phyloP scores from a whole-genome alignment of 2,113 vertebrate species.

The Notechis scutatus region DNA sequence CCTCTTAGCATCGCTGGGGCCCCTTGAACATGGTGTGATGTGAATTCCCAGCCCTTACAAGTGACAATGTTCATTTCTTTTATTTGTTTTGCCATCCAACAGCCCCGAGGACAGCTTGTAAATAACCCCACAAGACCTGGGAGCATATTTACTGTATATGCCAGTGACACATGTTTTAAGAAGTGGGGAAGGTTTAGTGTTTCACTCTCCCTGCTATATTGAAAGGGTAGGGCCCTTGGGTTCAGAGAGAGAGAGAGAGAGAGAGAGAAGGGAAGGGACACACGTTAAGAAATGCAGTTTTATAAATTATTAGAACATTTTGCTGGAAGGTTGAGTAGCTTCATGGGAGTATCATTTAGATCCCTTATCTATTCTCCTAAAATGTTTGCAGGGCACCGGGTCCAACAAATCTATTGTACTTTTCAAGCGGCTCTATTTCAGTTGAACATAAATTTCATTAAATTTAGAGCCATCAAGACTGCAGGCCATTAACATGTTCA shows the following conservation, averaged over 20 bases:
- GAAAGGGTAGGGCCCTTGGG: slow-evolving; percentile 3
- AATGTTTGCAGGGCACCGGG: not conserved
- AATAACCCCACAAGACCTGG: slow-evolving; percentile 7
- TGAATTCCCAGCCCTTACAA: not conserved
- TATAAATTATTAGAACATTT: slow-evolving; percentile 6
- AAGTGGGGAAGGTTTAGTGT: not conserved
- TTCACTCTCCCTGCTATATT: not conserved
- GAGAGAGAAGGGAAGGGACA: not conserved
- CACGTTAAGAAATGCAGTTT: not conserved
- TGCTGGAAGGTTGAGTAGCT: not conserved
- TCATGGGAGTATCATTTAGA: not conserved
- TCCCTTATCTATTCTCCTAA: not conserved
- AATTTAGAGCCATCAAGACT: not conserved
- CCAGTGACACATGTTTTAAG: not conserved
- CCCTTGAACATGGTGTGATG: not conserved
- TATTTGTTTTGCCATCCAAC: not conserved
- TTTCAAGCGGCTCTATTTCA: too few species aligned
- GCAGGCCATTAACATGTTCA: not conserved
- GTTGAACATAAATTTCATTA: not conserved
- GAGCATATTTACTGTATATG: slow-evolving; percentile 10
- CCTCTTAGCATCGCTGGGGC: too few species aligned
- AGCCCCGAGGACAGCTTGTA: slow-evolving; percentile 2
- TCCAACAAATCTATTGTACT: not conserved
- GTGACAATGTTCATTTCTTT: not conserved
- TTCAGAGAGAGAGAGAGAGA: too few species aligned